Evolutionary conservation across 2,113 vertebrate genomes (phyloP).

Genomic region (Phaethornis superciliosus): DNA sequence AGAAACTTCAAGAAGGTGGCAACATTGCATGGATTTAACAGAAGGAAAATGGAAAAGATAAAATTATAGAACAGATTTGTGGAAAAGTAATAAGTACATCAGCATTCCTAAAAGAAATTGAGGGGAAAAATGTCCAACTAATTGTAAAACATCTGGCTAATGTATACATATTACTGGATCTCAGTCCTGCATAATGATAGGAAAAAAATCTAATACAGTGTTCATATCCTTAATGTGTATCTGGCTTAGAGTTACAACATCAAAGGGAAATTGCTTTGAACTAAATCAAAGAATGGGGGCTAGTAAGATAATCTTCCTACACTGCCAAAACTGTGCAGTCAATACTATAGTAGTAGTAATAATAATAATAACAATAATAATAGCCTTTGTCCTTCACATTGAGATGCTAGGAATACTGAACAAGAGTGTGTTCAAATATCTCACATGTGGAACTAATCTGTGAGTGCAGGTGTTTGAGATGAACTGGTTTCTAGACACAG

Average conservation of each 20-base stretch:
- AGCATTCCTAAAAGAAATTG: not conserved
- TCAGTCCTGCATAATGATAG: not conserved
- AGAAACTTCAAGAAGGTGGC: not conserved
- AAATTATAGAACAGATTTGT: not conserved
- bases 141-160: not conserved
- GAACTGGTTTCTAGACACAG: not conserved
- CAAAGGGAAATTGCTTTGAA: slow-evolving; percentile 10
- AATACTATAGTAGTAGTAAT: not conserved
- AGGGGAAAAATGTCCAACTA: not conserved
- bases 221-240: not conserved
- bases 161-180: not conserved
- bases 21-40: not conserved
- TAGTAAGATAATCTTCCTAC: not conserved
- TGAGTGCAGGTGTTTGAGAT: not conserved
- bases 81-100: not conserved
- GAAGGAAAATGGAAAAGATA: not conserved
- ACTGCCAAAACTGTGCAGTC: not conserved
- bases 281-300: not conserved
- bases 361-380: not conserved
- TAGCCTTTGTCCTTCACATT: not conserved
- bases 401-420: not conserved
- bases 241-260: not conserved
- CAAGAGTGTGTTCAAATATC: not conserved
- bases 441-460: not conserved
- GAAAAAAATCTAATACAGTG: not conserved